phyloP scores from a whole-genome alignment of 2,888 invertebrate genomes.

The Allacma fusca region DNA sequence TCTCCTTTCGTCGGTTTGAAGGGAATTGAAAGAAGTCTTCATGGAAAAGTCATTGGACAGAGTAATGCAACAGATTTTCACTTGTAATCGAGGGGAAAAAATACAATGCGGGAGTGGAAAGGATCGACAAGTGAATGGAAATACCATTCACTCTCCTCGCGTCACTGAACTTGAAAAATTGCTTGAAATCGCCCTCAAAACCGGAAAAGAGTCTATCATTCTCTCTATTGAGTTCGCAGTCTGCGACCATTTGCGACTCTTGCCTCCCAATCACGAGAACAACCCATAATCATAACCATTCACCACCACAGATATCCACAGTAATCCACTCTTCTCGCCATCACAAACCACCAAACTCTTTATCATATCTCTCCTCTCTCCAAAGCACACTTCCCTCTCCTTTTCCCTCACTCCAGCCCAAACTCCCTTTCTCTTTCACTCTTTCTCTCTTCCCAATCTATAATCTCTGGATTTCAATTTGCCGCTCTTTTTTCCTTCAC shows the following conservation, averaged over 20 bases:
- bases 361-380: too few species aligned
- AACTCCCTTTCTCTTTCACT: too few species aligned
- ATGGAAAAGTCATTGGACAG: not conserved
- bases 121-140: not conserved
- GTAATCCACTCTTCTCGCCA: too few species aligned
- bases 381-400: too few species aligned
- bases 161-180: constrained; percentile 41
- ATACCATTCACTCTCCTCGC: constrained; percentile 20
- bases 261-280: constrained; percentile 1
- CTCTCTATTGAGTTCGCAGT: constrained; percentile 10
- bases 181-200: constrained; percentile 33
- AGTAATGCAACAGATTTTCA: constrained; percentile 40
- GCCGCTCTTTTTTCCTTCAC: not conserved
- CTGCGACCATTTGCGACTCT: constrained; percentile 6
- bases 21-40: too few species aligned
- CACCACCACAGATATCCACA: not conserved
- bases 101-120: constrained; percentile 23
- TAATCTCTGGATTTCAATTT: not conserved
- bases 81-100: constrained; percentile 36
- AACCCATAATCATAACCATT: constrained; percentile 16
- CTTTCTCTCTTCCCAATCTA: too few species aligned
- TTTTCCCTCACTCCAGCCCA: too few species aligned
- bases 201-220: constrained; percentile 32
- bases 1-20: too few species aligned
- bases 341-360: too few species aligned